A percentile compares a stretch with the other conserved stretches of the same genome.
Conservation (phyloP, 2,888 invertebrate genomes). For the Euzetes globulus region DNA sequence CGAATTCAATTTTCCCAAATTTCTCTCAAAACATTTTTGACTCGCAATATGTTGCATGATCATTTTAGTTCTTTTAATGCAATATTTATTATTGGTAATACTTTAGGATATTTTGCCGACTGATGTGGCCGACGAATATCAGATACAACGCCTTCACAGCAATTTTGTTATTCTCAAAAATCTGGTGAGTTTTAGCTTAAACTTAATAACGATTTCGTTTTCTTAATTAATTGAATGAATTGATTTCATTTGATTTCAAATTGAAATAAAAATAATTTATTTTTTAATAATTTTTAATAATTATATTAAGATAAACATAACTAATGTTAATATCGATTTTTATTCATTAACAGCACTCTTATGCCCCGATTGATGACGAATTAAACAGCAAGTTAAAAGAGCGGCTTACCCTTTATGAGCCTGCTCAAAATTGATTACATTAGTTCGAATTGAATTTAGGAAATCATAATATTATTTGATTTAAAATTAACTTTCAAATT, state of each 20-base stretch:
- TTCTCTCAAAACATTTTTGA: no score
- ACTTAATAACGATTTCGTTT: background rate
- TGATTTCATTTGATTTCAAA: no score
- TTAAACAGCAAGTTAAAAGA: slow-evolving; percentile 3
- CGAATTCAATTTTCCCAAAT: no score
- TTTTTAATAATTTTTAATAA: no score
- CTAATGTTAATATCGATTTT: background rate
- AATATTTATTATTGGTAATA: background rate
- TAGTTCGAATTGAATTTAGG: background rate
- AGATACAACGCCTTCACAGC: slow-evolving; percentile 31
- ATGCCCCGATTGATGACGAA: slow-evolving; percentile 11
- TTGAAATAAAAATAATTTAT: no score
- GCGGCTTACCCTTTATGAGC: slow-evolving; percentile 7
- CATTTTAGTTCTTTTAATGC: background rate
- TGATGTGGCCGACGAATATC: slow-evolving; percentile 26
- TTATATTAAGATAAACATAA: no score
- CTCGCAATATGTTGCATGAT: no score
- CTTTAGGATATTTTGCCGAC: slow-evolving; percentile 27
- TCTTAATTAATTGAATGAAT: background rate
- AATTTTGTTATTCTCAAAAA: slow-evolving; percentile 33
- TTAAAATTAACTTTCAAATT: no score
- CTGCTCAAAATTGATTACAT: background rate
- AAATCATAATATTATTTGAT: no score
- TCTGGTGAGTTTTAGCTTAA: slow-evolving; percentile 14
- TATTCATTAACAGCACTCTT: background rate